Evolutionary conservation across 2,113 vertebrate species (phyloP), one percentile per base, ranked within the genome.

Genomic region (Rynchops niger): DNA sequence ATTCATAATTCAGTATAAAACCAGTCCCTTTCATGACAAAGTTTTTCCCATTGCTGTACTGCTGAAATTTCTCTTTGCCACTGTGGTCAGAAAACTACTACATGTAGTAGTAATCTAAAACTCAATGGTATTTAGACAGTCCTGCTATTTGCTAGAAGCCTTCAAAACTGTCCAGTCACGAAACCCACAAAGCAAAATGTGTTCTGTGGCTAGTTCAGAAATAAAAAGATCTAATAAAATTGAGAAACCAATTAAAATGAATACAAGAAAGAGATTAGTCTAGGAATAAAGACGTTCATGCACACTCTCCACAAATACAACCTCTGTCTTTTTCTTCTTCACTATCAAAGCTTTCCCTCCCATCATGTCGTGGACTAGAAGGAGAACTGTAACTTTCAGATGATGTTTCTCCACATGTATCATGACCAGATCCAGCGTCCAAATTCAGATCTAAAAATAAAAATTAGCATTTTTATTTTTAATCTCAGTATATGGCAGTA

Each of bases 331-430:
- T 99, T 93, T 99, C 99, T 45, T 99, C 99, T 98, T 99, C 99
- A 86, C 99, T 99, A 49, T 99, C 99, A 97, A 99, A 98, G 95
- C 99, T 99, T 97, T 99, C 99, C 95, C 97, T 98, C 71, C 98
- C 98, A 91, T 98, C 98, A 70, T 98, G 99, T 36, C 98, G 98
- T 79, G 99, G 99, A 95, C 99, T 99, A 94, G 99, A 99, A 26
- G 99, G 99, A 91, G 99, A 99, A 97, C 99, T 99, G 98, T 98
- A 99, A 97, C 99, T 99, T 98, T 99, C 99, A 62, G 99, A 99
- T 30, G 99, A 99, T 4, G 99, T 99, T 96, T 99, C 99, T 95
- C 99, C 99, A 94, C 98, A 99, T 0, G 98, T 98, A 77, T 99
- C 99, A 23, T 98, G 98, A 93, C 98, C 98, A 86, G 99, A 99